Percentiles rank a stretch among this genome's conserved stretches.
Conservation (phyloP, 2,888 invertebrate genomes). For the Drosophila ochracea region DNA sequence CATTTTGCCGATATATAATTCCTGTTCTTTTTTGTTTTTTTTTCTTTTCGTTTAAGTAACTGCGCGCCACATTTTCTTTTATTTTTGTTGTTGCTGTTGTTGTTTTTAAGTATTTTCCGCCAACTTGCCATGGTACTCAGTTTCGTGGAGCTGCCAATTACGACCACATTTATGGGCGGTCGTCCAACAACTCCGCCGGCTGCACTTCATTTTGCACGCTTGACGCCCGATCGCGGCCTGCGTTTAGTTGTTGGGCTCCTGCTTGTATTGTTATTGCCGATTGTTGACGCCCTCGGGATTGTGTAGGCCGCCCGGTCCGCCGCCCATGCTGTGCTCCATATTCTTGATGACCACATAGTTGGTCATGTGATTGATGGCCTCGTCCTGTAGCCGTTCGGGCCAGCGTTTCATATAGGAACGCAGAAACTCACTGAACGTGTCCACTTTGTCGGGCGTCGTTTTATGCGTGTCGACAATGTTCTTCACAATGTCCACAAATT, state of each 20-base stretch:
- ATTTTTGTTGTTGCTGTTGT: neutral
- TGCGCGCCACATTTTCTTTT: constrained; percentile 49
- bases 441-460: constrained; percentile 83
- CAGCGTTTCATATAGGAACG: constrained; percentile 84
- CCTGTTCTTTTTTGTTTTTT: constrained; percentile 33
- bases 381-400: constrained; percentile 84
- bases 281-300: constrained; percentile 83
- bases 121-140: constrained; percentile 39
- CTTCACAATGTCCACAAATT: constrained; percentile 84
- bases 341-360: constrained; percentile 84
- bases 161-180: constrained; percentile 35
- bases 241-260: constrained; percentile 77
- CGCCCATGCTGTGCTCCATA: constrained; percentile 83
- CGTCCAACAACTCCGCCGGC: constrained; percentile 66
- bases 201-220: constrained; percentile 13
- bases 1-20: constrained; percentile 40
- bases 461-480: constrained; percentile 84
- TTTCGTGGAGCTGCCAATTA: constrained; percentile 61
- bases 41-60: constrained; percentile 61
- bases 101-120: constrained; percentile 64
- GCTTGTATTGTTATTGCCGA: constrained; percentile 84
- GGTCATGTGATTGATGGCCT: constrained; percentile 84
- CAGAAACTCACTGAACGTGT: constrained; percentile 83
- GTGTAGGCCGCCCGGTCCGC: constrained; percentile 58
- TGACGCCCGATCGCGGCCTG: constrained; percentile 14